These are phyloP conservation scores for Rhaphigaster nebulosa DNA, from an alignment of 2,888 invertebrate species.

Conservation along the genomic window DNA sequence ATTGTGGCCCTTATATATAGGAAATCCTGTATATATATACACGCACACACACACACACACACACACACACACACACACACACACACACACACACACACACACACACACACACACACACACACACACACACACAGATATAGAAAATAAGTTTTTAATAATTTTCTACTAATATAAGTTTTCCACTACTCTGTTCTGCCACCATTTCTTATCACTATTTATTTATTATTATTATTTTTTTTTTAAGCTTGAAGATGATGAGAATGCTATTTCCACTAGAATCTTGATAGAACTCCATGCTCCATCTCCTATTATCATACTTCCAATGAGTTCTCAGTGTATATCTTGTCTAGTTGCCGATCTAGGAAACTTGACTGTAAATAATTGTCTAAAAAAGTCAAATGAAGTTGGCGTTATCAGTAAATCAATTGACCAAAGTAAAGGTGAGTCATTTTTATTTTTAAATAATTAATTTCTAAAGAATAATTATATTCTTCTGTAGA, in stretches of 20 bases:
- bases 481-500: background rate
- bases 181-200: too few relatives aligned
- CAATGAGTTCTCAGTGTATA: slow-evolving; percentile 84
- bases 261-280: slow-evolving; percentile 70
- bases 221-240: background rate
- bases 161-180: too few relatives aligned
- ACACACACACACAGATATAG: too few relatives aligned
- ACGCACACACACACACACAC: too few relatives aligned
- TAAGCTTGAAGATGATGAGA: slow-evolving; percentile 64
- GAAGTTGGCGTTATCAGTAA: slow-evolving; percentile 73
- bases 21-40: too few relatives aligned
- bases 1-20: too few relatives aligned
- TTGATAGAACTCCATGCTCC: slow-evolving; percentile 77
- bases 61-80: too few relatives aligned
- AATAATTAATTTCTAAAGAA: background rate
- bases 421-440: slow-evolving; percentile 68
- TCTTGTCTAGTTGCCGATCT: slow-evolving; percentile 86
- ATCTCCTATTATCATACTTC: slow-evolving; percentile 88
- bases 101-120: too few relatives aligned
- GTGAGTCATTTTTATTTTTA: slow-evolving; percentile 24
- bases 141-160: too few relatives aligned
- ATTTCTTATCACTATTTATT: too few relatives aligned
- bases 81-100: too few relatives aligned
- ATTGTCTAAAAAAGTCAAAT: slow-evolving; percentile 79
- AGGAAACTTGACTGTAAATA: slow-evolving; percentile 82